phyloP scores from a whole-genome alignment of 2,888 invertebrate species.

The Elegia similella region DNA sequence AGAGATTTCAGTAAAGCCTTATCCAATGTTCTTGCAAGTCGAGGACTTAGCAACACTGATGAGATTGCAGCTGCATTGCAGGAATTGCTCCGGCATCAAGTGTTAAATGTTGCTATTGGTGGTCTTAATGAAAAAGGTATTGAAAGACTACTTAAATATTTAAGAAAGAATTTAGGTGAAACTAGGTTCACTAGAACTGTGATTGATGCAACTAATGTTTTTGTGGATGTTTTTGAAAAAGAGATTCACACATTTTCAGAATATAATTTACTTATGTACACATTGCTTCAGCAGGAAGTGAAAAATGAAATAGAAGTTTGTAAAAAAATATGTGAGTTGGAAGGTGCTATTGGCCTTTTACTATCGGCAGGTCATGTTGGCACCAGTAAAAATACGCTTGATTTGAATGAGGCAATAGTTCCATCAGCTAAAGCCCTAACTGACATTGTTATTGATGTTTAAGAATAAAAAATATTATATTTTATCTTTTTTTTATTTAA shows the following conservation, averaged over 20 bases:
- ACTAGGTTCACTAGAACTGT: slow-evolving; percentile 87
- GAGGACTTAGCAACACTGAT: slow-evolving; percentile 85
- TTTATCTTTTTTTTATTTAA: too few species aligned
- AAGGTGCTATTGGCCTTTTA: slow-evolving; percentile 86
- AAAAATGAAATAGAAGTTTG: slow-evolving; percentile 86
- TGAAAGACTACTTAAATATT: slow-evolving; percentile 86
- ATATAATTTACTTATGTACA: slow-evolving; percentile 83
- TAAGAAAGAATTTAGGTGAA: slow-evolving; percentile 88
- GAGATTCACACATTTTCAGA: slow-evolving; percentile 83
- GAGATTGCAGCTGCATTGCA: slow-evolving; percentile 90
- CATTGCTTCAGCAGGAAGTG: slow-evolving; percentile 82
- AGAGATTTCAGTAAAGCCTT: slow-evolving; percentile 92
- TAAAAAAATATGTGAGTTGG: slow-evolving; percentile 83
- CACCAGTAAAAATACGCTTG: slow-evolving; percentile 52
- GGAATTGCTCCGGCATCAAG: slow-evolving; percentile 92
- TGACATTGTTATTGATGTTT: slow-evolving; percentile 82
- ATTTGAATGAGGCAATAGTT: slow-evolving; percentile 50
- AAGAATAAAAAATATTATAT: slow-evolving; percentile 25
- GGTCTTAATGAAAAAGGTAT: slow-evolving; percentile 86
- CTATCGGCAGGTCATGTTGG: slow-evolving; percentile 82
- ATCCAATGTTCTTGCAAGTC: slow-evolving; percentile 83
- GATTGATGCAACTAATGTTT: slow-evolving; percentile 86
- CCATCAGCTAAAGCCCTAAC: slow-evolving; percentile 76
- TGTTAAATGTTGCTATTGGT: slow-evolving; percentile 87
- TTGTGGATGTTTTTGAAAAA: slow-evolving; percentile 89